Conservation (phyloP, 2,888 invertebrate genomes). For the Antheraea assamensis region DNA sequence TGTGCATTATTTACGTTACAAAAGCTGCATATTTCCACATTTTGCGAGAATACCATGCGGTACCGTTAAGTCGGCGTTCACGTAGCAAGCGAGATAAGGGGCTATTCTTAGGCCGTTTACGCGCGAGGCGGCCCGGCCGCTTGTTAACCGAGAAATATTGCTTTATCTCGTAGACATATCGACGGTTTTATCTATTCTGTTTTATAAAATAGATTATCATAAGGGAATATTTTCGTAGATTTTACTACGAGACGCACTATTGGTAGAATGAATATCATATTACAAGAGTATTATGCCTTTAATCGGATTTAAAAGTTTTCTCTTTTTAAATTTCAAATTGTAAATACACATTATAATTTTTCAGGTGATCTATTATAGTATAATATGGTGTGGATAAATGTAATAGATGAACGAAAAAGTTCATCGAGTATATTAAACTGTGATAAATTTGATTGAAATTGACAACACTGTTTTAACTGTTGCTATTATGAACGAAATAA, state of each 20-base stretch:
- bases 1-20: slow-evolving; percentile 29
- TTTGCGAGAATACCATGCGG: slow-evolving; percentile 16
- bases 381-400: too few relatives aligned
- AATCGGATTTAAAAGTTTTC: too few relatives aligned
- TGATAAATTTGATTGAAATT: background rate
- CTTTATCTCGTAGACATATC: slow-evolving; percentile 21
- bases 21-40: slow-evolving; percentile 22
- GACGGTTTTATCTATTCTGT: slow-evolving; percentile 15
- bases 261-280: background rate
- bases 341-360: too few relatives aligned
- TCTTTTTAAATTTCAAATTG: too few relatives aligned
- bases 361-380: too few relatives aligned
- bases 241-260: background rate
- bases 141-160: slow-evolving; percentile 24
- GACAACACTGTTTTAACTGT: background rate
- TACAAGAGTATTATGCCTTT: background rate
- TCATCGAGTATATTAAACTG: background rate
- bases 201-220: slow-evolving; percentile 15
- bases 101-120: slow-evolving; percentile 22
- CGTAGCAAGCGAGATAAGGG: slow-evolving; percentile 25
- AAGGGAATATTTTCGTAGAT: slow-evolving; percentile 4
- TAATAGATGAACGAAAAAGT: too few relatives aligned
- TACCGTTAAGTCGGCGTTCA: slow-evolving; percentile 27
- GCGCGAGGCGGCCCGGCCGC: slow-evolving; percentile 32
- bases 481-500: background rate